Base-by-base conservation (phyloP, 2,797 vertebrate species). In the Meriones psammophilus region DNA sequence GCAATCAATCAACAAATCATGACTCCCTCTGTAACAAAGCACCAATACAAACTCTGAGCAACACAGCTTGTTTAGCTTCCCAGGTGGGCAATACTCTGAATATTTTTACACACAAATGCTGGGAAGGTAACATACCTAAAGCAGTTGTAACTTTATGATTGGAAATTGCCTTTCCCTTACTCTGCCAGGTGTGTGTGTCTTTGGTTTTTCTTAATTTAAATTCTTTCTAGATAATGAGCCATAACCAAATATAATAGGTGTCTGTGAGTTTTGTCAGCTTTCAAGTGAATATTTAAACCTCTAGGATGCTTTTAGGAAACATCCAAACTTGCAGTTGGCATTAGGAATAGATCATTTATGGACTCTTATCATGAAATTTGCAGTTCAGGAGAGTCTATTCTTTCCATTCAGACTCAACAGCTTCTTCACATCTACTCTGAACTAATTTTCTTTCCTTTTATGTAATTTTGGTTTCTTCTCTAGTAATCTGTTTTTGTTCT, bases 181-280 rank as follows among this genome's bases (percentile, higher is more conserved):
- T 94, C 46, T 58, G 17, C 56, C 56, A 58, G 14, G 14, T 36
- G n/a, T 39, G 56, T 33, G 30, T 33, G 20, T 50, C 8, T 93
- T 88, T 96, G 60, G 56, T 62, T 94, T 76, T 64, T 80, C 50
- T 28, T 73, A 90, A 92, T 94, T 91, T 92, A 15, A 79, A 66
- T 50, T 36, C 18, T 93, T 88, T 83, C 39, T 60, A 22, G 66
- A 10, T 36, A 88, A 88, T 89, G 90, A 91, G 89, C 64, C 46
- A 84, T 71, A 69, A 68, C 5, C 22, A 33, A 94, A 26, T 76
- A 86, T 86, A 80, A 69, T 54, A 56, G 68, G 17, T 88, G 91
- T 93, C 18, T 64, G 54, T 76, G 83, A 96, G 36, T 84, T 94
- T 74, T 96, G 8, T 68, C 73, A 91, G 50, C 33, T 68, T 95